These are phyloP conservation scores for Nomada fucata DNA, from an alignment of 2,888 invertebrate genomes.

Conservation along the genomic window DNA sequence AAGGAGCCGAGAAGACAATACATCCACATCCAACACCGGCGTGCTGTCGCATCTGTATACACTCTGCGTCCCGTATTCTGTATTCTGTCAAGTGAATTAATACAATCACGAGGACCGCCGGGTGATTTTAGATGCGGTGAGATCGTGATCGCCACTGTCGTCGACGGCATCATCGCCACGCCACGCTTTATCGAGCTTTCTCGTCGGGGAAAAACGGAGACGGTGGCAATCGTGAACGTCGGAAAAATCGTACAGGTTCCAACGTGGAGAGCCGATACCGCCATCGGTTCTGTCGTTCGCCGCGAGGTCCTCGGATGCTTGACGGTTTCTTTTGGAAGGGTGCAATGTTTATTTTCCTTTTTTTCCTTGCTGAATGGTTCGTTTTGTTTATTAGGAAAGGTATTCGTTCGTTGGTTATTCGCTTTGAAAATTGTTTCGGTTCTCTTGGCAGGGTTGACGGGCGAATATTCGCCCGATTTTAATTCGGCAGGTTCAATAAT, in stretches of 20 bases:
- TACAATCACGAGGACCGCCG: slow-evolving; percentile 77
- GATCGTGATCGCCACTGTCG: slow-evolving; percentile 76
- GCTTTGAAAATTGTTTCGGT: too few species aligned
- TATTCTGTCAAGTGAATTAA: slow-evolving; percentile 80
- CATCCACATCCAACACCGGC: slow-evolving; percentile 75
- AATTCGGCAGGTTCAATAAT: too few species aligned
- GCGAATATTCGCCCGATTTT: too few species aligned
- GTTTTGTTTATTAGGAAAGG: too few species aligned
- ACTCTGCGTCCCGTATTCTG: slow-evolving; percentile 76
- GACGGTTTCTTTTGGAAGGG: too few species aligned
- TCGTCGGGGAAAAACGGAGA: slow-evolving; percentile 54
- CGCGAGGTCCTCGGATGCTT: too few species aligned
- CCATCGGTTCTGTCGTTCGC: too few species aligned
- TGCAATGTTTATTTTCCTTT: too few species aligned
- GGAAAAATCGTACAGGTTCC: slow-evolving; percentile 2
- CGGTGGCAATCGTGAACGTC: slow-evolving; percentile 29
- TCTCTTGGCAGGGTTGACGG: too few species aligned
- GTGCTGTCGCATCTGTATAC: slow-evolving; percentile 69
- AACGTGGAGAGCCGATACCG: too few species aligned
- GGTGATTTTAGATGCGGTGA: slow-evolving; percentile 80
- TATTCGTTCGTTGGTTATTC: too few species aligned
- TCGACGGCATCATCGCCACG: slow-evolving; percentile 44
- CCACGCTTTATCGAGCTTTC: slow-evolving; percentile 67
- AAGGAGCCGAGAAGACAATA: slow-evolving; percentile 84
- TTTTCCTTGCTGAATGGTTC: too few species aligned